Conservation (phyloP, 2,113 vertebrate genomes). For the Aspiorhynchus laticeps region DNA sequence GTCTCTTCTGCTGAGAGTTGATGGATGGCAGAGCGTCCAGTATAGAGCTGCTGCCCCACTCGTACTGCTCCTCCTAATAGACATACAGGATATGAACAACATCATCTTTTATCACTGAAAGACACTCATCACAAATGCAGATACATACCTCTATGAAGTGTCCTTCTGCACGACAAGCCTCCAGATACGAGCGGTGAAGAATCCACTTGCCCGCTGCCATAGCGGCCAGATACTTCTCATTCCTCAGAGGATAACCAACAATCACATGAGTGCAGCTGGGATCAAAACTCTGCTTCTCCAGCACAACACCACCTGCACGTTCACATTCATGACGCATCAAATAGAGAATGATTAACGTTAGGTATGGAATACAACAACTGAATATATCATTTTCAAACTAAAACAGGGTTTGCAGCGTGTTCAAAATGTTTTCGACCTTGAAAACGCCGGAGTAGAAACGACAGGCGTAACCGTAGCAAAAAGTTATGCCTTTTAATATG, state of each 20-base stretch:
- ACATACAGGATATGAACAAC: background rate
- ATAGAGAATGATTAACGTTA: background rate
- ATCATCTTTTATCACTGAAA: background rate
- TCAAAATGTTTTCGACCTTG: too few relatives aligned
- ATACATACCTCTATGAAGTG: slow-evolving; percentile 82
- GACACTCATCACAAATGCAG: too few relatives aligned
- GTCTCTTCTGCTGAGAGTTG: slow-evolving; percentile 84
- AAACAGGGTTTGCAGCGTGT: too few relatives aligned
- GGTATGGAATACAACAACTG: background rate
- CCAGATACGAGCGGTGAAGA: slow-evolving; percentile 94
- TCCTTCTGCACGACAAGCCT: slow-evolving; percentile 84
- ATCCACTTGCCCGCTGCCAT: slow-evolving; percentile 99
- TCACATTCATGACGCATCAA: background rate
- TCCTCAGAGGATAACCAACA: slow-evolving; percentile 92
- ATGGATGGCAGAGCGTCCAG: slow-evolving; percentile 85
- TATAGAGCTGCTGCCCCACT: slow-evolving; percentile 92
- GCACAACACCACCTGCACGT: slow-evolving; percentile 82
- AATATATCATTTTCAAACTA: too few relatives aligned
- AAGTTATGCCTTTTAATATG: too few relatives aligned
- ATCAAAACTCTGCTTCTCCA: slow-evolving; percentile 96
- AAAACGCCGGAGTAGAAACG: too few relatives aligned
- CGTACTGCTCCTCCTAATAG: slow-evolving; percentile 92
- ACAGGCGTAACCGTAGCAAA: too few relatives aligned
- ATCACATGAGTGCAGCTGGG: slow-evolving; percentile 93
- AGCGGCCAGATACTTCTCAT: slow-evolving; percentile 94